Percentiles rank a stretch among this genome's conserved stretches.
Evolutionary conservation across 2,797 vertebrate genomes (phyloP).

Genomic region (Prionace glauca): DNA sequence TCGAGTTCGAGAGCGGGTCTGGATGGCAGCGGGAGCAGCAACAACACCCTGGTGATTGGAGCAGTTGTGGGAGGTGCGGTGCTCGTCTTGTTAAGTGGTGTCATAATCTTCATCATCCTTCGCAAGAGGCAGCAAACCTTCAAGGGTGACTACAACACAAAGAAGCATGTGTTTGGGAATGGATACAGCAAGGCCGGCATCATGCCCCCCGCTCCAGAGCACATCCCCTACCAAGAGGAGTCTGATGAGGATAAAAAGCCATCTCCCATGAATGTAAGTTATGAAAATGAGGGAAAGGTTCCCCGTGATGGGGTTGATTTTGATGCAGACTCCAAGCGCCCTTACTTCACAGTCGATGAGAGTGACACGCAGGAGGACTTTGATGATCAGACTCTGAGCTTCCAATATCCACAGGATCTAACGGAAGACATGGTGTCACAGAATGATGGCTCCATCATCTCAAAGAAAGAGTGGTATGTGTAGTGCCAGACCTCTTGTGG

Average conservation of each 20-base stretch:
- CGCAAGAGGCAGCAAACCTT: constrained; percentile 92
- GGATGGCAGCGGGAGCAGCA: constrained; percentile 56
- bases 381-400: constrained; percentile 88
- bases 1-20: constrained; percentile 59
- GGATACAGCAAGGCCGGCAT: constrained; percentile 88
- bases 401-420: constrained; percentile 86
- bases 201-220: constrained; percentile 73
- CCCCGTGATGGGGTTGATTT: constrained; percentile 60
- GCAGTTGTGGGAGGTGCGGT: constrained; percentile 77
- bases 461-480: constrained; percentile 99
- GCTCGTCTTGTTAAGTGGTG: constrained; percentile 71
- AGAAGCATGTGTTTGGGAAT: constrained; percentile 94
- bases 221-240: constrained; percentile 88
- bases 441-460: constrained; percentile 97
- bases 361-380: constrained; percentile 76
- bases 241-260: constrained; percentile 95
- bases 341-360: constrained; percentile 96
- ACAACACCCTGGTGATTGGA: constrained; percentile 75
- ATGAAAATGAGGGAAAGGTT: constrained; percentile 79
- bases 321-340: constrained; percentile 85
- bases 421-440: constrained; percentile 96
- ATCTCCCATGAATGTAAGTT: constrained; percentile 71
- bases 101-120: constrained; percentile 79
- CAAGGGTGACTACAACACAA: constrained; percentile 98
- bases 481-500: constrained; percentile 59